Base-by-base conservation (phyloP, 2,888 invertebrate species). In the Meliscaeva auricollis region DNA sequence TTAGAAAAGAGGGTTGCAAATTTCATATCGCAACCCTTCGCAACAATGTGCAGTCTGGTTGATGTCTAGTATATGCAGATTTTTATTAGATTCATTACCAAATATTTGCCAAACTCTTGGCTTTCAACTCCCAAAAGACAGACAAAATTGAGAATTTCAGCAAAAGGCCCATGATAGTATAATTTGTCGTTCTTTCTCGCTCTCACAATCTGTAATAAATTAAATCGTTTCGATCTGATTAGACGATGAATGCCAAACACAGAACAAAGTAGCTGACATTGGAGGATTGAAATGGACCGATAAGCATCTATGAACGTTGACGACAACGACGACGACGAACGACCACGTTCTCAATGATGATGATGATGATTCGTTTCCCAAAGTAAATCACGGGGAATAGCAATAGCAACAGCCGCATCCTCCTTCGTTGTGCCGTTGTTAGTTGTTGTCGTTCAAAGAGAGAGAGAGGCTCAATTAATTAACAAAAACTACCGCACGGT, bases 161-260 rank as follows among this genome's bases (percentile, higher is more conserved):
- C 26, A 26, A 26, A 26, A 26, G 26, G 26, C 26, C 4, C 4
- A 2, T 26, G 2, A 4, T 26, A 3, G 26, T 26, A n/a, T n/a
- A n/a, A n/a, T 26, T 26, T 26, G 20, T 41, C 8, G 22, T 20
- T 26, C 8, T 4, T 22, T 26, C 17, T 46, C 44, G 22, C n/a
- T 52, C 41, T 1, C 6, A 1, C 38, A 32, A 20, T 72, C 54
- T 80, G 58, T 84, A 80, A 84, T 84, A 84, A 84, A 84, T 84
- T 84, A 84, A 84, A 84, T 84, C 84, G 66, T 75, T 84, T 68
- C 84, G 58, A 84, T 84, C 84, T 84, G 84, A 84, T 84, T 84
- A 84, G 75, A 66, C 75, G 84, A 72, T 72, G 80, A 75, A 84
- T 80, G 80, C 84, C 80, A 75, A 80, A 84, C 84, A 80, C 46